phyloP scores from a whole-genome alignment of 2,113 vertebrate species.

The Brachyistius frenatus region DNA sequence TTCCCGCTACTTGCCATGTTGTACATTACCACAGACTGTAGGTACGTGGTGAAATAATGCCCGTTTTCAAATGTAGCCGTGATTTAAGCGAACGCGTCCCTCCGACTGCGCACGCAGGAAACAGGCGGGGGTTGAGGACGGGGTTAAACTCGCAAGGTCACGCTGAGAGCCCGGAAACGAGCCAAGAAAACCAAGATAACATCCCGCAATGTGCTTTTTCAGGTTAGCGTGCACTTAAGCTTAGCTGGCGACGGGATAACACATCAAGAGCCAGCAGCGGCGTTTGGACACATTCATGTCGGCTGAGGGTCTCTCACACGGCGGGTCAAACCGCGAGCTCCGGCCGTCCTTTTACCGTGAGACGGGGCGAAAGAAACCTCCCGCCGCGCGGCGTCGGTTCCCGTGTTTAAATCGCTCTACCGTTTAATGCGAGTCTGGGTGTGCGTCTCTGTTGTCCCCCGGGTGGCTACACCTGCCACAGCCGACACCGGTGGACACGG shows the following conservation, averaged over 20 bases:
- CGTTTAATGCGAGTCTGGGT: background rate
- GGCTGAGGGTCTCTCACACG: too few relatives aligned
- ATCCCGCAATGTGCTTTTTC: background rate
- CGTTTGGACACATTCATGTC: too few relatives aligned
- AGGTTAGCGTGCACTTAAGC: background rate
- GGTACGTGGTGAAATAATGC: too few relatives aligned
- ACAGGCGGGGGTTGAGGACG: background rate
- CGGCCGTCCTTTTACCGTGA: conserved; percentile 26
- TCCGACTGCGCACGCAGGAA: conserved; percentile 10
- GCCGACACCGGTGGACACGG: conserved; percentile 18
- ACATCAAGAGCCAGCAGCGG: too few relatives aligned
- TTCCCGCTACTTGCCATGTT: too few relatives aligned
- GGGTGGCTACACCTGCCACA: conserved; percentile 54
- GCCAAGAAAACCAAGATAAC: conserved; percentile 21
- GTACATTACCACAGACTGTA: too few relatives aligned
- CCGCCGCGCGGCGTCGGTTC: background rate
- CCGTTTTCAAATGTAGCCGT: background rate
- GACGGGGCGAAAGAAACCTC: background rate
- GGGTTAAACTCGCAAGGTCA: conserved; percentile 71
- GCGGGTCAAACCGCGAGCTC: background rate
- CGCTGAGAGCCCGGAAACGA: conserved; percentile 1
- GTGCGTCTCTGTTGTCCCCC: background rate
- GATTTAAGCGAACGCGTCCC: background rate
- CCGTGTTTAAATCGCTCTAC: background rate
- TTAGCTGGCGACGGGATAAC: too few relatives aligned